These are phyloP conservation scores for Lanius collurio DNA, from an alignment of 2,113 vertebrate genomes.

Conservation along the genomic window DNA sequence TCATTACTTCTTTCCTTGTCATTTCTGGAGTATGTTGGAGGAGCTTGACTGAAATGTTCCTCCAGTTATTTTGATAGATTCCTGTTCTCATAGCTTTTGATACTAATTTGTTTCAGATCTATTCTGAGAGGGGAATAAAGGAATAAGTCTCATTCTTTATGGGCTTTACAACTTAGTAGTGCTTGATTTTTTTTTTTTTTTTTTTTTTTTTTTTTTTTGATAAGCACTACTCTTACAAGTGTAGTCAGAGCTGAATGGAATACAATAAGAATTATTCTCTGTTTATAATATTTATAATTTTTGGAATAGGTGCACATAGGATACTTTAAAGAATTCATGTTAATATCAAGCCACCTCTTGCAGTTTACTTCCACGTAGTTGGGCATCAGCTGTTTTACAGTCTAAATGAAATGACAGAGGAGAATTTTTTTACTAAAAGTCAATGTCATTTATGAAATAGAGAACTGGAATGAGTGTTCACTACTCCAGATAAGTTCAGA, in stretches of 20 bases:
- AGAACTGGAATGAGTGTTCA: background rate
- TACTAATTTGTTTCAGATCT: background rate
- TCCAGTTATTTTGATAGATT: background rate
- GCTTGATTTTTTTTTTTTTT: background rate
- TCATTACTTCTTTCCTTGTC: background rate
- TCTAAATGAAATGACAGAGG: background rate
- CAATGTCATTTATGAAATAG: background rate
- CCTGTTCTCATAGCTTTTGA: background rate
- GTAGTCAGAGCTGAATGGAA: background rate
- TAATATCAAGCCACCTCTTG: background rate
- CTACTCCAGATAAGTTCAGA: background rate
- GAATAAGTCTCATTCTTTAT: background rate
- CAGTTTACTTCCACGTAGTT: background rate
- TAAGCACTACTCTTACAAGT: background rate
- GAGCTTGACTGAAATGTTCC: background rate
- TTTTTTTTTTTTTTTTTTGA: background rate
- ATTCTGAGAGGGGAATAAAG: background rate
- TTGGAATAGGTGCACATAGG: background rate
- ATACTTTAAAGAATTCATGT: background rate
- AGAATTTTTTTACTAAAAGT: background rate
- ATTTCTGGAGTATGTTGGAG: background rate
- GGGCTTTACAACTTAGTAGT: background rate
- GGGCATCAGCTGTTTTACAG: background rate
- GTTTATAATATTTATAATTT: background rate
- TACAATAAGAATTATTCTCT: background rate